Evolutionary conservation across 1,140 invertebrate species (phyloP).

Genomic region (Pogonomyrmex californicus): DNA sequence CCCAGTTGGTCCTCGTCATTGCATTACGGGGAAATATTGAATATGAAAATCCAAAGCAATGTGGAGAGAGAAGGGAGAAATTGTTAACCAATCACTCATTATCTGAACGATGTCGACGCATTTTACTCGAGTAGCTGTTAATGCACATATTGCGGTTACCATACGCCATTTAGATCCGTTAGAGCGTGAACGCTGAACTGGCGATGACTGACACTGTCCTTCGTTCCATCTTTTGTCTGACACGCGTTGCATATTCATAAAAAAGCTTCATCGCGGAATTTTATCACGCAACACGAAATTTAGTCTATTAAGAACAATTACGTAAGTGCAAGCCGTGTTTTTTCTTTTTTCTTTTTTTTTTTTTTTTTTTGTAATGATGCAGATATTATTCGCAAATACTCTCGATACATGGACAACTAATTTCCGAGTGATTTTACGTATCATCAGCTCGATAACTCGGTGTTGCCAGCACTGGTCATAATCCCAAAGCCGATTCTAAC

Average conservation of each 20-base stretch:
- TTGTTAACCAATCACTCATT: constrained; percentile 39
- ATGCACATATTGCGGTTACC: background rate
- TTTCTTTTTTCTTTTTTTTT: background rate
- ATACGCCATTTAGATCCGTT: background rate
- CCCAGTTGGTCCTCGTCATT: background rate
- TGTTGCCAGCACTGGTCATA: constrained; percentile 27
- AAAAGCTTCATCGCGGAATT: background rate
- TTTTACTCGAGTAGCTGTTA: background rate
- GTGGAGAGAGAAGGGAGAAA: background rate
- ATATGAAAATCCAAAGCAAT: constrained; percentile 40
- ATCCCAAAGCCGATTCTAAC: constrained; percentile 47
- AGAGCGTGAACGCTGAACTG: constrained; percentile 1
- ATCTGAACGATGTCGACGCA: background rate
- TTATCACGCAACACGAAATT: background rate
- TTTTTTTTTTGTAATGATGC: background rate
- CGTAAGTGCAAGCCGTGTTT: background rate
- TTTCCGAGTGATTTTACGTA: constrained; percentile 16
- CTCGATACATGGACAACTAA: background rate
- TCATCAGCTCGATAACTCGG: background rate
- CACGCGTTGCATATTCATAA: background rate
- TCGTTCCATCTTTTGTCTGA: background rate
- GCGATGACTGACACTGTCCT: constrained; percentile 2
- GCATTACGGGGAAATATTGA: constrained; percentile 23
- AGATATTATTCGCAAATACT: background rate
- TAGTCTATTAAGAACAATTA: background rate